These are phyloP conservation scores for Chrysodeixis includens DNA, from an alignment of 2,888 invertebrate genomes.

Conservation along the genomic window DNA sequence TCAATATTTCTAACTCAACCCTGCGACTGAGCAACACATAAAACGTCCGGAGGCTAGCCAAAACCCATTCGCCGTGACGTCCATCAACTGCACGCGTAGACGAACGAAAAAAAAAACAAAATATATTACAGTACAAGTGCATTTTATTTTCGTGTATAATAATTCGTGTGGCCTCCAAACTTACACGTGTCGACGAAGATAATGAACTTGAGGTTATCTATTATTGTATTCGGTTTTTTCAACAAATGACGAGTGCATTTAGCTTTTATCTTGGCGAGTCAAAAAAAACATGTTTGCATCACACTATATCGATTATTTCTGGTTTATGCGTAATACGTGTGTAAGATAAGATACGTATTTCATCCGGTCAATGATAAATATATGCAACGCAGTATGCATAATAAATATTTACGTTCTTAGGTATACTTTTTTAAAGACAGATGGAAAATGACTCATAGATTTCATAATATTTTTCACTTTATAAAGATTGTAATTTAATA, in stretches of 20 bases:
- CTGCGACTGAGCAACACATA: not conserved
- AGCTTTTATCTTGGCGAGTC: conserved; percentile 34
- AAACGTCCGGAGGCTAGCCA: conserved; percentile 22
- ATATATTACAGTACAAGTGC: conserved; percentile 41
- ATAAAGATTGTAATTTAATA: not conserved
- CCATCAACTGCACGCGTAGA: conserved; percentile 24
- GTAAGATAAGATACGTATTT: conserved; percentile 31
- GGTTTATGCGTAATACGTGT: conserved; percentile 27
- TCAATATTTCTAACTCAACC: conserved; percentile 12
- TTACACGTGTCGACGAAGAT: conserved; percentile 72
- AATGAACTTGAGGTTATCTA: conserved; percentile 63
- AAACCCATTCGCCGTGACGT: conserved; percentile 15
- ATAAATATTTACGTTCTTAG: not conserved
- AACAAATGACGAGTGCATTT: conserved; percentile 79
- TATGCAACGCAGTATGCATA: not conserved
- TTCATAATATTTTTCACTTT: no score
- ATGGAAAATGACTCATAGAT: not conserved
- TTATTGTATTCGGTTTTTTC: conserved; percentile 59
- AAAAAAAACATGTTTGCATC: conserved; percentile 40
- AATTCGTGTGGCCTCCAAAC: conserved; percentile 49
- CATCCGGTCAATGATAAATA: not conserved
- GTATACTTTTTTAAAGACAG: not conserved
- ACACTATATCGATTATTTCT: conserved; percentile 26
- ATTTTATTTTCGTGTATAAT: conserved; percentile 53
- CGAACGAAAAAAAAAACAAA: conserved; percentile 20